Conservation (phyloP, 2,888 invertebrate species). For the Drosophila robusta region DNA sequence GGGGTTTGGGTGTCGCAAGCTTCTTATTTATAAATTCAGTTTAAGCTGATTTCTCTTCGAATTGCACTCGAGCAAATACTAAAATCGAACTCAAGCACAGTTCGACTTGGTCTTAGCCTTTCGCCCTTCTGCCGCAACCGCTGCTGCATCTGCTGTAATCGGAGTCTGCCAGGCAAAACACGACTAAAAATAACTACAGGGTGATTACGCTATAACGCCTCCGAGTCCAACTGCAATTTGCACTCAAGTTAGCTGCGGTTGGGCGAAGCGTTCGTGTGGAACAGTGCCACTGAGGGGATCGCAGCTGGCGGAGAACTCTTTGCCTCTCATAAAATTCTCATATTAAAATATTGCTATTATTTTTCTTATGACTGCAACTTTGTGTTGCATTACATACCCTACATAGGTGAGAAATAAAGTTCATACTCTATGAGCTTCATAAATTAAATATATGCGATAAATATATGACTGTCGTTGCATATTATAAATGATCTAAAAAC, state of each 20-base stretch:
- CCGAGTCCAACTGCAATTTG: conserved; percentile 35
- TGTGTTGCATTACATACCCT: conserved; percentile 3
- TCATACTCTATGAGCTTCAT: too few relatives aligned
- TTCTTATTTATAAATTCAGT: conserved; percentile 24
- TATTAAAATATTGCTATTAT: conserved; percentile 21
- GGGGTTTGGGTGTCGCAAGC: neutral
- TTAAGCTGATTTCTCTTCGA: conserved; percentile 10
- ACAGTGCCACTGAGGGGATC: conserved; percentile 2
- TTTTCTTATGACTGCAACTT: conserved; percentile 2
- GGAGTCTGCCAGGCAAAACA: conserved; percentile 17
- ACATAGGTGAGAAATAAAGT: neutral
- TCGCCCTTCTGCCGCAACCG: neutral
- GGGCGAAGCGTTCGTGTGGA: conserved; percentile 50
- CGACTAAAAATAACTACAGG: conserved; percentile 45
- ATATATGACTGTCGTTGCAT: too few relatives aligned
- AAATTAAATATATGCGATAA: too few relatives aligned
- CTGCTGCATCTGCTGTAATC: conserved; percentile 16
- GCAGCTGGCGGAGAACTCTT: conserved; percentile 8
- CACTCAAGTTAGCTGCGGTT: conserved; percentile 19
- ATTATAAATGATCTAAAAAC: too few relatives aligned
- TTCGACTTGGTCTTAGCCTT: neutral
- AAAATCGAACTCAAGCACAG: neutral
- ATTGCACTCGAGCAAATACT: neutral
- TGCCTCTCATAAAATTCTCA: conserved; percentile 6
- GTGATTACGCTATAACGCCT: conserved; percentile 67